Percentiles rank a stretch among this genome's conserved stretches.
phyloP scores from a whole-genome alignment of 92 coral and sea anemone species.

The Epizoanthus ramosus region DNA sequence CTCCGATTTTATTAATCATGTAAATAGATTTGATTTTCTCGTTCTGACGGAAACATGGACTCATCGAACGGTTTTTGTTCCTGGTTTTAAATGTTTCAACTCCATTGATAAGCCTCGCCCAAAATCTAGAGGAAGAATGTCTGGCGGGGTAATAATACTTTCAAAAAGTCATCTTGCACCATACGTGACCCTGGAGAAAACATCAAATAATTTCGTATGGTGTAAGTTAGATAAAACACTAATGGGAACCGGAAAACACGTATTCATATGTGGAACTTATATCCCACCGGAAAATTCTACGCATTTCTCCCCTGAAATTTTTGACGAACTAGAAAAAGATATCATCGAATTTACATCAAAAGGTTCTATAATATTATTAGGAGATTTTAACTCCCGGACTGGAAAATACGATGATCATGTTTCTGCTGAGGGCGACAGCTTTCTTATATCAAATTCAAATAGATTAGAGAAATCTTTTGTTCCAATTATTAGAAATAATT shows the following conservation, averaged over 20 bases:
- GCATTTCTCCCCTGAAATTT: slow-evolving; percentile 23
- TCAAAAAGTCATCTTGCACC: background rate
- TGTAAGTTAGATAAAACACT: slow-evolving; percentile 23
- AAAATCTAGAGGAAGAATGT: background rate
- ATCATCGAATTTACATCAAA: background rate
- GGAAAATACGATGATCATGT: background rate
- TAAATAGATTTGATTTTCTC: slow-evolving; percentile 14
- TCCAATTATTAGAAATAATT: slow-evolving; percentile 21
- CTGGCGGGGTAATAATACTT: background rate
- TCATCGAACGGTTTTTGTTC: slow-evolving; percentile 13
- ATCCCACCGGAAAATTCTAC: slow-evolving; percentile 30
- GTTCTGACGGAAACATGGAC: slow-evolving; percentile 25
- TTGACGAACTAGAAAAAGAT: slow-evolving; percentile 39
- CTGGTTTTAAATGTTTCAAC: slow-evolving; percentile 24
- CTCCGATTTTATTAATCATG: slow-evolving; percentile 21
- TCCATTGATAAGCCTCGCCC: slow-evolving; percentile 2
- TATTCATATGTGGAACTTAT: slow-evolving; percentile 26
- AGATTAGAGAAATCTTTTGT: background rate
- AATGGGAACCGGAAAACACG: slow-evolving; percentile 12
- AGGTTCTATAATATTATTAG: background rate
- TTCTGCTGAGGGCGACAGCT: background rate
- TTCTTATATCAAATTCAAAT: background rate
- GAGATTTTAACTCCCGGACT: background rate
- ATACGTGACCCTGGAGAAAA: background rate
- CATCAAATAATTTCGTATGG: slow-evolving; percentile 34